These are phyloP conservation scores for Alviniconcha strummeri DNA, from an alignment of 2,888 invertebrate species.

Conservation along the genomic window DNA sequence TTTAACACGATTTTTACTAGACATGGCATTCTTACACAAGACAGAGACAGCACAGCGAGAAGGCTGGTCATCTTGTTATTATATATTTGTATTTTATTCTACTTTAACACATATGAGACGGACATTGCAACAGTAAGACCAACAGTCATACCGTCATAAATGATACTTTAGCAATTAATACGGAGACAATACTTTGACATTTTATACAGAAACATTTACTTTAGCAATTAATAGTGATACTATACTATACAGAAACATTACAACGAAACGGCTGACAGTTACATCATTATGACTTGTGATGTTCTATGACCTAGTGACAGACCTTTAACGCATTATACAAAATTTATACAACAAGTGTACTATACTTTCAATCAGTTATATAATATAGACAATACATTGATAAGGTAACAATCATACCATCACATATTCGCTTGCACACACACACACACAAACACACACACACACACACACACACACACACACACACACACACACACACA, in stretches of 20 bases:
- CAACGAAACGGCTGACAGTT: not conserved
- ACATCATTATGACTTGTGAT: not conserved
- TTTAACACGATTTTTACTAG: too few relatives aligned
- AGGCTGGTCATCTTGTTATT: too few relatives aligned
- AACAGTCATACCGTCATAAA: too few relatives aligned
- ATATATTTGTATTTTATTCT: too few relatives aligned
- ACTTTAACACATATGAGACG: too few relatives aligned
- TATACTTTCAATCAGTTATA: not conserved
- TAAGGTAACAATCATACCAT: not conserved
- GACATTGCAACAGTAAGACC: too few relatives aligned
- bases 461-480: slow-evolving; percentile 15
- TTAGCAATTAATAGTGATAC: not conserved
- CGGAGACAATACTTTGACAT: too few relatives aligned
- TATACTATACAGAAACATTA: too few relatives aligned
- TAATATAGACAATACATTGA: not conserved
- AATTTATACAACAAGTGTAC: not conserved
- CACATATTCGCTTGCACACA: slow-evolving; percentile 8
- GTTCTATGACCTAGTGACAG: not conserved
- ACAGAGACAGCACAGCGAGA: too few relatives aligned
- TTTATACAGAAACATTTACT: not conserved
- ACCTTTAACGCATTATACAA: not conserved
- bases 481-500: slow-evolving; percentile 7
- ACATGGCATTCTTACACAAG: too few relatives aligned
- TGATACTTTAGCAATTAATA: too few relatives aligned
- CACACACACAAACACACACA: slow-evolving; percentile 10